These are phyloP conservation scores for Myocastor coypus DNA, from an alignment of 2,113 vertebrate genomes.

Conservation along the genomic window DNA sequence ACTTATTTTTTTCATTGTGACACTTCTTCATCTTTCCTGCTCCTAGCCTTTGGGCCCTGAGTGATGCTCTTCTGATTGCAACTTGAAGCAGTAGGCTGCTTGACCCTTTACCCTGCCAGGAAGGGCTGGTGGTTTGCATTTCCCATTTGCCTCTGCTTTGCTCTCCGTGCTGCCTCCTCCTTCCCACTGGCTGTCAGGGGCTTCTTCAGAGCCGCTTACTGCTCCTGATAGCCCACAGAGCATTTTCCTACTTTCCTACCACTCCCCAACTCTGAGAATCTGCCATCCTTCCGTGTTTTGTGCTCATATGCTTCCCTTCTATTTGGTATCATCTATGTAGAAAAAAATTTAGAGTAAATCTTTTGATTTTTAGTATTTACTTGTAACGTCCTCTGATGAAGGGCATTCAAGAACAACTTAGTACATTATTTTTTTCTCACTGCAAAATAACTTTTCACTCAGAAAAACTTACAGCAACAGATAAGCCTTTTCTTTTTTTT, in stretches of 20 bases:
- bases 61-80: not conserved
- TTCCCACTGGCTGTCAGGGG: not conserved
- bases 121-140: not conserved
- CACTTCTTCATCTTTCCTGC: not conserved
- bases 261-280: not conserved
- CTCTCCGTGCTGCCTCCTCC: not conserved
- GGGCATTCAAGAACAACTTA: constrained; percentile 12
- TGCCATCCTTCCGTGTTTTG: fast-evolving
- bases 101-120: not conserved
- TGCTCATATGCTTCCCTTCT: not conserved
- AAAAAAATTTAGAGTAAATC: not conserved
- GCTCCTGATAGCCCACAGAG: no score
- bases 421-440: not conserved
- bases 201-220: not conserved
- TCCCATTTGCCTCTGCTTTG: not conserved
- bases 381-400: constrained; percentile 47
- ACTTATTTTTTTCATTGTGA: not conserved
- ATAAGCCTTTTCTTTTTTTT: not conserved
- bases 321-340: not conserved
- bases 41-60: not conserved
- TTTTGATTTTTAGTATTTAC: constrained; percentile 53
- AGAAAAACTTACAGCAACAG: not conserved
- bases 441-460: constrained; percentile 43
- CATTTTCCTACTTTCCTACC: not conserved
- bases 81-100: not conserved